phyloP scores from a whole-genome alignment of 2,113 vertebrate species.

The Oxygymnocypris stewartii region DNA sequence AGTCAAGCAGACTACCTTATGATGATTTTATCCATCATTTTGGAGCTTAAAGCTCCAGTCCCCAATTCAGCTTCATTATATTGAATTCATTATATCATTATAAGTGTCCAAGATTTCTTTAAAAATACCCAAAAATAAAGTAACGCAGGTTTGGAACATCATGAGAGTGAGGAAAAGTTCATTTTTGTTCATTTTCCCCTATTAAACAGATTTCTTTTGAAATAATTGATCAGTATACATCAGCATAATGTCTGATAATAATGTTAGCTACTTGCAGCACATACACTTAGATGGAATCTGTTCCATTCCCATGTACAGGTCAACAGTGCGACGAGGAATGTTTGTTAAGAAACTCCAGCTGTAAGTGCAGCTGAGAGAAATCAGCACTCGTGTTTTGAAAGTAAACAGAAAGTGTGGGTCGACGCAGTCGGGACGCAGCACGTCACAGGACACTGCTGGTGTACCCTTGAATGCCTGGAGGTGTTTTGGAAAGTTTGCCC shows the following conservation, averaged over 20 bases:
- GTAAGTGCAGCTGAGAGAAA: conserved; percentile 52
- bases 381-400: conserved; percentile 59
- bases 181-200: too few relatives aligned
- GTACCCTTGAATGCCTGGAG: conserved; percentile 53
- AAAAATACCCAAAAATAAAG: not conserved
- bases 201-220: too few relatives aligned
- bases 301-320: conserved; percentile 1
- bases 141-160: not conserved
- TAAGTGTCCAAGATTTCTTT: not conserved
- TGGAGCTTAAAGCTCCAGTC: not conserved
- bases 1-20: not conserved
- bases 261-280: not conserved
- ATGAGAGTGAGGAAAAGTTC: not conserved
- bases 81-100: not conserved
- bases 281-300: not conserved
- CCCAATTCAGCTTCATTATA: not conserved
- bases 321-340: conserved; percentile 31
- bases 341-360: conserved; percentile 52
- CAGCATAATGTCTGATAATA: not conserved
- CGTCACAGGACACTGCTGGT: conserved; percentile 54
- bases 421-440: conserved; percentile 41
- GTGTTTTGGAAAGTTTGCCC: conserved; percentile 64
- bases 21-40: not conserved
- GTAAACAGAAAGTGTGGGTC: conserved; percentile 54
- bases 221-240: not conserved